Evolutionary conservation across 2,113 vertebrate genomes (phyloP).

Genomic region (Cephalophus harveyi): DNA sequence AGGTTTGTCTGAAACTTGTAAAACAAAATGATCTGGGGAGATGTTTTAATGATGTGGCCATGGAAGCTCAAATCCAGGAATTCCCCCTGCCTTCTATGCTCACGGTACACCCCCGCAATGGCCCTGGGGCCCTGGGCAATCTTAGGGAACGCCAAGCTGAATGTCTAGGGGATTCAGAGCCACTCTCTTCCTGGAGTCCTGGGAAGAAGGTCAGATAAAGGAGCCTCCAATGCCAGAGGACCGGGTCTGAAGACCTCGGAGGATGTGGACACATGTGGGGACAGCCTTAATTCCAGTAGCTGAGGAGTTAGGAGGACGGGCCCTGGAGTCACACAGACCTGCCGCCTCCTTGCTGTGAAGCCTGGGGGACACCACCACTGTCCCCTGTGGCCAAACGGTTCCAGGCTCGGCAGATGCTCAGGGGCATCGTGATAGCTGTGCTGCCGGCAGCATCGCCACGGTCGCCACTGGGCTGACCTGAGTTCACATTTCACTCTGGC

Average conservation of each 20-base stretch:
- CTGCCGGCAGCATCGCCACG: neutral
- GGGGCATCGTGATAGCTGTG: fast-evolving
- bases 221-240: neutral
- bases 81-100: neutral
- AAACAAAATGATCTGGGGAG: neutral
- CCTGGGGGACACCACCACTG: neutral
- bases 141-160: neutral
- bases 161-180: neutral
- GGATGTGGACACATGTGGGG: no score
- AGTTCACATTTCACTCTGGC: no score
- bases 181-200: neutral
- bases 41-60: neutral
- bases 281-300: neutral
- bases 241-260: neutral
- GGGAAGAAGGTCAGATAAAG: neutral
- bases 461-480: no score
- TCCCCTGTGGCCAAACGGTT: no score
- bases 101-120: neutral
- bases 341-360: neutral
- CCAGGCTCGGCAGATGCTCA: neutral
- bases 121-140: neutral
- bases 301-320: neutral
- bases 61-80: neutral
- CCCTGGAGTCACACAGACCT: neutral
- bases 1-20: neutral